Evolutionary conservation across 2,888 invertebrate species (phyloP).

Genomic region (Stramonita haemastoma): DNA sequence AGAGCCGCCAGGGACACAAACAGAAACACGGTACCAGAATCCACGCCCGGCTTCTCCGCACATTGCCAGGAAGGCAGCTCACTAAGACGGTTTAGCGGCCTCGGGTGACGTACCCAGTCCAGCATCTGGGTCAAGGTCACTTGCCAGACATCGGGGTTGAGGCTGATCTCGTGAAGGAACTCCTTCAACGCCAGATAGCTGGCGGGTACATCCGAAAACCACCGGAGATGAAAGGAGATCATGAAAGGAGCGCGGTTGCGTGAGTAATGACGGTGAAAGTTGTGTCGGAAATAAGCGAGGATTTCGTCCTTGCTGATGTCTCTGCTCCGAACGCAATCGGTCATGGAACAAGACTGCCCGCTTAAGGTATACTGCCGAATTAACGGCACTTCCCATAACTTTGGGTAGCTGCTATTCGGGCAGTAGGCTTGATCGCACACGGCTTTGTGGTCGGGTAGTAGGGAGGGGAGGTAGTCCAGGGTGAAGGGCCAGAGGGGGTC

Average conservation of each 20-base stretch:
- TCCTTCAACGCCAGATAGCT: conserved; percentile 51
- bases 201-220: conserved; percentile 80
- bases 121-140: conserved; percentile 53
- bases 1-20: not conserved
- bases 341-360: conserved; percentile 62
- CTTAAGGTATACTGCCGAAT: conserved; percentile 58
- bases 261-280: conserved; percentile 85
- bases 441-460: conserved; percentile 42
- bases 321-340: conserved; percentile 54
- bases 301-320: conserved; percentile 49
- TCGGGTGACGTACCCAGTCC: conserved; percentile 59
- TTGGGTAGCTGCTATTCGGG: conserved; percentile 75
- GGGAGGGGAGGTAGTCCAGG: conserved; percentile 82
- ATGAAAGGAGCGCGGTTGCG: conserved; percentile 86
- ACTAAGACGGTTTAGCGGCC: conserved; percentile 41
- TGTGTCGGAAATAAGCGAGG: conserved; percentile 82
- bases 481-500: conserved; percentile 97
- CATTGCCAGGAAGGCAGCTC: conserved; percentile 51
- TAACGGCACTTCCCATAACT: conserved; percentile 84
- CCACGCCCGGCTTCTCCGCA: not conserved
- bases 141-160: conserved; percentile 58
- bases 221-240: conserved; percentile 88
- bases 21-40: not conserved
- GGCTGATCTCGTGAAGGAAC: conserved; percentile 52
- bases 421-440: conserved; percentile 53